Evolutionary conservation across 2,797 vertebrate genomes (phyloP), one percentile per base, ranked within the genome.

Genomic region (Menidia menidia): DNA sequence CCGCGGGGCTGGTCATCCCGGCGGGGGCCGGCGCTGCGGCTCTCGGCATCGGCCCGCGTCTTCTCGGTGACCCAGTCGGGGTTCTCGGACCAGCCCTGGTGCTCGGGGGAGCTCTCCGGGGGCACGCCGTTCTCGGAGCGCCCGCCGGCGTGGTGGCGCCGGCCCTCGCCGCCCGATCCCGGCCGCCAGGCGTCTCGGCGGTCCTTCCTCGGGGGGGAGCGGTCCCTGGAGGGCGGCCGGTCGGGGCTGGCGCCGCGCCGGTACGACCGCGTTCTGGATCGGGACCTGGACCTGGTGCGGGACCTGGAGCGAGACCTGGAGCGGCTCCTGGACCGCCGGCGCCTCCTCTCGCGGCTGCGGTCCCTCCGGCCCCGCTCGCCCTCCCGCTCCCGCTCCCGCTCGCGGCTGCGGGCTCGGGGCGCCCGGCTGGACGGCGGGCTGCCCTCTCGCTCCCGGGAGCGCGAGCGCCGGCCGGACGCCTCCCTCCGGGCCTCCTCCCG

Each of bases 31-130:
- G 89, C 85, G 73, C 11, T 85, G 62, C 77, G 77, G 73, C 32
- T 2, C 3, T 92, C 96, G 2, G 91, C 86, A 1, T 91, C 89
- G 0, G 89, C 76, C 63, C 95, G 94, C 59, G 92, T 94, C 88
- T 92, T 96, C 88, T 99, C 98, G 33, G 92, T 95, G 16, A 98
- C 93, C 97, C 97, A 98, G 59, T 92, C 97, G 0, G 97, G 96
- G 81, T 96, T 96, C 15, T 97, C 95, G 12, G 90, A 94, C 78
- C 90, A 94, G 69, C 78, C 80, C 72, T 83, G 88, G 41, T 90
- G 94, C 3, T 97, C 96, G 2, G 95, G 92, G 31, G 93, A 92
- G 0, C 84, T 82, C 60, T 95, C 95, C 14, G 92, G 53, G 2
- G 68, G 83, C 39, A 3, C 90, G 60, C 92, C 92, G 48, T 93